Conservation (phyloP, 1,140 invertebrate species). For the Gryllus bimaculatus region DNA sequence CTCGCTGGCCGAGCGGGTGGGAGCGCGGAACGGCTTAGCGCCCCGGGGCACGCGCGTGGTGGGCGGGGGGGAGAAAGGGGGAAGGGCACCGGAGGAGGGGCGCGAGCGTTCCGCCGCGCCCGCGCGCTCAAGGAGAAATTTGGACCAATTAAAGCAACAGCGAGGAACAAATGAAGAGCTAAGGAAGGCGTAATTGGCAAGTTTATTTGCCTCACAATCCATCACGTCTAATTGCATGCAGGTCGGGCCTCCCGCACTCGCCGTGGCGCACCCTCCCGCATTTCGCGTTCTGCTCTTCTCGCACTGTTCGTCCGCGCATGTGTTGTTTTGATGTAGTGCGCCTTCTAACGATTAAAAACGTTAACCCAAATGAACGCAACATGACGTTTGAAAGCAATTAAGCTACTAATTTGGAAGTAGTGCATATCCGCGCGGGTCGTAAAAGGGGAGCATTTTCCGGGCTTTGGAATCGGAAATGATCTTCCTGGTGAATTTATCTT, state of each 20-base stretch:
- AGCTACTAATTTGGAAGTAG: neutral
- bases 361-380: neutral
- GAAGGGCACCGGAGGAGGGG: no score
- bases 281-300: no score
- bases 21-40: no score
- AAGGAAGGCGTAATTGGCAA: constrained; percentile 3
- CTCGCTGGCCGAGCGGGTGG: no score
- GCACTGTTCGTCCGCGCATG: no score
- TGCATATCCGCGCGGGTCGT: neutral
- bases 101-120: neutral
- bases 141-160: neutral
- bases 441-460: neutral
- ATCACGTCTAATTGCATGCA: neutral
- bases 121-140: neutral
- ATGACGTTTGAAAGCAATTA: neutral
- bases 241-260: neutral
- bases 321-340: neutral
- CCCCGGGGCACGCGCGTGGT: no score
- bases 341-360: neutral
- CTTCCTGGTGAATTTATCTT: neutral
- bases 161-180: neutral
- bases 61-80: no score
- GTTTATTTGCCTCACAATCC: neutral
- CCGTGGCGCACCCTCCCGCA: neutral
- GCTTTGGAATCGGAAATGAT: neutral